Evolutionary conservation across 2,888 invertebrate species (phyloP), one percentile per base, ranked within the genome.

Genomic region (Pteria penguin): DNA sequence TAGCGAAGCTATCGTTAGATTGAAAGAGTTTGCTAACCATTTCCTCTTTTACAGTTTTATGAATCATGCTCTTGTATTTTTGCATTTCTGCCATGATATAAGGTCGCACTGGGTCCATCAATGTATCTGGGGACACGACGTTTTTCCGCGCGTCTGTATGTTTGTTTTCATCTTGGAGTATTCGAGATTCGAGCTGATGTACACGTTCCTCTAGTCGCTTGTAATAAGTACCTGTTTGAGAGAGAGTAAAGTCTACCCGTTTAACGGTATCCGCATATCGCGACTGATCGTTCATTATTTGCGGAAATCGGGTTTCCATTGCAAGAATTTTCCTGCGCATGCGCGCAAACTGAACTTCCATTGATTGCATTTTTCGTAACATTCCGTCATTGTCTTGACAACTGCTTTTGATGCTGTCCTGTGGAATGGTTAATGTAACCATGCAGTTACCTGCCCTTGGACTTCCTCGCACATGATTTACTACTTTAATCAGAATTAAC

Each of bases 371-470:
- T 75, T 83, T 83, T 26, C 75, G 70, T 8, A 71, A 29, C 11
- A 62, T 69, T 66, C 78, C 71, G 5, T 80, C 82, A 29, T 85
- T 81, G 52, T 79, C 72, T 27, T 81, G 78, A 75, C 88, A 88
- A 8, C 81, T 82, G 29, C 82, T 83, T 77, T 87, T 88, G 26
- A 88, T 83, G 60, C 86, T 87, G 24, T 86, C 85, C 29, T 82
- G 80, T 1, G 88, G 88, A 75, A 88, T 82, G 5, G 86, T 82
- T 31, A 88, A 76, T 69, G 85, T 87, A 4, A 87, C 72, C 2
- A 86, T 77, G 73, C 88, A 87, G 58, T 82, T 85, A 1, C 87
- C 85, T n/a, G n/a, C n/a, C n/a, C n/a, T n/a, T n/a, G n/a, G n/a
- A n/a, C n/a, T n/a, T n/a, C n/a, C n/a, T n/a, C n/a, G n/a, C n/a